Base-by-base conservation (phyloP, 2,888 invertebrate genomes). In the Nebria brevicollis region DNA sequence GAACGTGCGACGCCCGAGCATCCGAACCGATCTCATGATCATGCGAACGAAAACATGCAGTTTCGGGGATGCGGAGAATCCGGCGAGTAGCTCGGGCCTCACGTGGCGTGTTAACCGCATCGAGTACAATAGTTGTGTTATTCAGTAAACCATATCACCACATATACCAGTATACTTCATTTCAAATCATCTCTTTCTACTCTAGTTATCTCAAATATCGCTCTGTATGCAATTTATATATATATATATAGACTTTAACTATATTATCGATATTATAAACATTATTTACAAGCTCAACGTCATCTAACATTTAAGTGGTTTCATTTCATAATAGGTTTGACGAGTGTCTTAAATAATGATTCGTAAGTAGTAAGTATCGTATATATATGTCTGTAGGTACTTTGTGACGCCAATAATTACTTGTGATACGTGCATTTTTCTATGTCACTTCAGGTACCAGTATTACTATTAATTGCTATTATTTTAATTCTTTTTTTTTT, bases 1-100 rank as follows among this genome's bases (percentile, higher is more conserved):
- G 1, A 96, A 96, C 87, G 96, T 95, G 0, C 91, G 96, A 77
- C 91, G 97, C 72, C 97, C 97, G 54, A 96, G 96, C 88, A 95
- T 97, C 84, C 91, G 96, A 83, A 97, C 96, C 6, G 97, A 97
- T 88, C 91, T 96, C 84, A 94, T 96, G 93, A 94, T 96, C 85
- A 95, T 96, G 93, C 93, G 95, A 88, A 95, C 94, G 84, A 95
- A 95, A 90, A 95, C 95, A 82, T 93, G 94, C 90, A 93, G 93
- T 86, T 91, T 94, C 88, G 93, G 93, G 25, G 94, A 94, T 82
- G 91, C 91, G 82, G 93, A 93, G 82, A 92, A 92, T 74, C 42
- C 77, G 10, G 66, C 72, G 41, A 73, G 66, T 13, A 77, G 73
- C 7, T 70, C 72, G 43, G 81, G 81, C 26, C 68, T 76, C 65